Evolutionary conservation across 2,888 invertebrate genomes (phyloP), one percentile per base, ranked within the genome.

Genomic region (Euplexia lucipara): DNA sequence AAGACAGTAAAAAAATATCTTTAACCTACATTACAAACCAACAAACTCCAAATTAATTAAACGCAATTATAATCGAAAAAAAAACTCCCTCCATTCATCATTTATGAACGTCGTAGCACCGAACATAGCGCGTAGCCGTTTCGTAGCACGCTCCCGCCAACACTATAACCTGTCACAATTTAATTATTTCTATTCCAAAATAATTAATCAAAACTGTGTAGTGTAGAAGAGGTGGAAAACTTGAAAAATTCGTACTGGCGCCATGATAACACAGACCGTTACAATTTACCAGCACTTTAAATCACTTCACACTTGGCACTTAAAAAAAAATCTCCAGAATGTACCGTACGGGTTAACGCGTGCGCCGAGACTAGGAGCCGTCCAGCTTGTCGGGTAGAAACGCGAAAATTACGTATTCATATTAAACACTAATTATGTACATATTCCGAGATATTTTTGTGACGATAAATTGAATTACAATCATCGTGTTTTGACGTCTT

Each of bases 231-330:
- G 42, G 60, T 45, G 79, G 76, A 88, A 86, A 88, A 84, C 81
- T 83, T 72, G 51, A 54, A 74, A 68, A 60, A 51, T 58, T 86
- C 92, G 88, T 93, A 93, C 93, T 90, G 90, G 84, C 87, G 89
- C 89, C 91, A 93, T 93, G 84, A 86, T 83, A 89, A 87, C 92
- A 93, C 93, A 87, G 90, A 93, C 92, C 92, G 92, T 92, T 82
- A 81, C 84, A 84, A 86, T 86, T 88, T 90, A 90, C 89, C 89
- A 84, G 87, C 89, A 86, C 85, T 76, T 71, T 54, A 61, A 37
- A 63, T 63, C 94, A 93, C 93, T 92, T 90, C 88, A 91, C 90
- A 92, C 90, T 91, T 85, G 81, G 80, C 90, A 91, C 90, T 84
- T 79, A 77, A 82, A 82, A 83, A 82, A 84, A 75, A 82, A 83